These are phyloP conservation scores for Procavia capensis DNA, from an alignment of 2,113 vertebrate species.

Conservation along the genomic window DNA sequence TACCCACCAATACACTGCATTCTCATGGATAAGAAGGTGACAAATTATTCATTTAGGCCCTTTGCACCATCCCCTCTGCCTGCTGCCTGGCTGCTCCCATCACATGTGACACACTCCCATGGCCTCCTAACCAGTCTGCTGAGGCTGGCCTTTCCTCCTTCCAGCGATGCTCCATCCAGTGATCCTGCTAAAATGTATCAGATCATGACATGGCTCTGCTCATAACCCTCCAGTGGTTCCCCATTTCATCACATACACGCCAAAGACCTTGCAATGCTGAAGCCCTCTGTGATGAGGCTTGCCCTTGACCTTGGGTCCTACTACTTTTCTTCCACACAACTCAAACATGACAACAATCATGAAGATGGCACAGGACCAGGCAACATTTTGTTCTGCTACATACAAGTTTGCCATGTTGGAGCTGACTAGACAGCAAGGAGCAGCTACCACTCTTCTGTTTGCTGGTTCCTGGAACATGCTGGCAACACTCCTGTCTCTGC, in stretches of 20 bases:
- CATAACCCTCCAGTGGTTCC: background rate
- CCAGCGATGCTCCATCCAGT: background rate
- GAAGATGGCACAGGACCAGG: background rate
- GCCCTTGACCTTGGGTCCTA: background rate
- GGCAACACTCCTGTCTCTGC: background rate
- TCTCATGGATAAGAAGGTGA: background rate
- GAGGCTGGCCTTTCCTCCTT: background rate
- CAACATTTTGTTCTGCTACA: background rate
- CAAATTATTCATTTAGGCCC: background rate
- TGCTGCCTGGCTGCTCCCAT: background rate
- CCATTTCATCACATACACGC: background rate
- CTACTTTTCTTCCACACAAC: background rate
- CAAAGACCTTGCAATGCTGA: background rate
- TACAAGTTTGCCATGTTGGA: background rate
- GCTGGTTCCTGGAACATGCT: background rate
- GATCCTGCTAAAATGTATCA: background rate
- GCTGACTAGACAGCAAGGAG: background rate
- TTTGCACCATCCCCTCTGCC: background rate
- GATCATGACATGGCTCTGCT: too few relatives aligned
- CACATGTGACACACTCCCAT: background rate
- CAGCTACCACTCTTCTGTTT: background rate
- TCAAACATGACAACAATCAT: background rate
- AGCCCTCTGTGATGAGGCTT: accelerated
- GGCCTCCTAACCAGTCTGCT: background rate
- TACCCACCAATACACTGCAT: background rate